Conservation (phyloP, 23 tunicate genomes). For the Ciona savignyi region DNA sequence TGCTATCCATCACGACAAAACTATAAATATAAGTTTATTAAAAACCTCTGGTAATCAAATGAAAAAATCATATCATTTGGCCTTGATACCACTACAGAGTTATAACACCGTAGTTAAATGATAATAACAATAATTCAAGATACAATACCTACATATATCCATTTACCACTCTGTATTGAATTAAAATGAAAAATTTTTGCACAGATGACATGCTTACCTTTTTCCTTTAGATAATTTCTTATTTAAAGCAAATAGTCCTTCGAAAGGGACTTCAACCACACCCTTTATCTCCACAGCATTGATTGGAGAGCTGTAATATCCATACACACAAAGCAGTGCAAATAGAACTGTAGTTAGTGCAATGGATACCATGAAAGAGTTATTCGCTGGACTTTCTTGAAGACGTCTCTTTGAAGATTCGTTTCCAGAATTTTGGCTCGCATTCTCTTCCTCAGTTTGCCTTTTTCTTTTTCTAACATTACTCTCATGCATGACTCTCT, state of each 20-base stretch:
- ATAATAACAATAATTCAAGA: too few relatives aligned
- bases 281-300: constrained; percentile 17
- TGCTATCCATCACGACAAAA: too few relatives aligned
- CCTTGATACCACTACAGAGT: too few relatives aligned
- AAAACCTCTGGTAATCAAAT: too few relatives aligned
- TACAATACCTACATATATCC: too few relatives aligned
- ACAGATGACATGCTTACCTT: too few relatives aligned
- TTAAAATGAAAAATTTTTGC: too few relatives aligned
- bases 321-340: background rate
- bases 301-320: constrained; percentile 29
- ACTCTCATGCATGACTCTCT: background rate
- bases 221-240: constrained; percentile 19
- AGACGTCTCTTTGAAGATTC: background rate
- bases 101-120: too few relatives aligned
- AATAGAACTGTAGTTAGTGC: background rate
- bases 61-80: too few relatives aligned
- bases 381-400: background rate
- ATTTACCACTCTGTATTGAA: too few relatives aligned
- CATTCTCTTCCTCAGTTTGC: background rate
- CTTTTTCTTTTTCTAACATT: constrained; percentile 6
- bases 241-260: constrained; percentile 27
- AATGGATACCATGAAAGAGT: background rate
- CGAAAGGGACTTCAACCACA: constrained; percentile 1
- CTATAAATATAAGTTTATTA: too few relatives aligned
- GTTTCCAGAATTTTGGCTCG: background rate